Conservation (phyloP, 2,113 vertebrate genomes). For the Hyaena hyaena region DNA sequence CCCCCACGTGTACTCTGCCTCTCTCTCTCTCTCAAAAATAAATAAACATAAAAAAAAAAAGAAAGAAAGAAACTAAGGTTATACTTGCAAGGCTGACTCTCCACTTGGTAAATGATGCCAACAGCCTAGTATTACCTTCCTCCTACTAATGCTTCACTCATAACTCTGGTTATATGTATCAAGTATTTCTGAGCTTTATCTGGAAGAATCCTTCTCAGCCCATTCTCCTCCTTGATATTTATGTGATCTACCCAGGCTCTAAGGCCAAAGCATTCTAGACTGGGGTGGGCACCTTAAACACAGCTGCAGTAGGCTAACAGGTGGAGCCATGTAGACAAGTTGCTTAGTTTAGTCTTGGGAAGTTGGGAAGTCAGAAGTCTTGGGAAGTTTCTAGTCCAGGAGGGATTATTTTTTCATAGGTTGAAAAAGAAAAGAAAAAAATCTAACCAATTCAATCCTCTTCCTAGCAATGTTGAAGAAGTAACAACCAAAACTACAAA, state of each 20-base stretch:
- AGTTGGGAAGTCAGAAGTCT: not conserved
- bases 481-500: not conserved
- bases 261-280: not conserved
- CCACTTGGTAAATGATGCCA: not conserved
- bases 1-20: too few relatives aligned
- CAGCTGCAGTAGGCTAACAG: not conserved
- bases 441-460: not conserved
- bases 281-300: not conserved
- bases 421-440: constrained; percentile 10
- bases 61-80: not conserved
- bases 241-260: not conserved
- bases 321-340: not conserved
- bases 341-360: not conserved
- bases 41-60: too few relatives aligned
- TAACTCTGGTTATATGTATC: not conserved
- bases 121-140: not conserved
- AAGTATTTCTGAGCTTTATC: not conserved
- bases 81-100: not conserved
- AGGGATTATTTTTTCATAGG: not conserved
- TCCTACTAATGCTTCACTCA: not conserved
- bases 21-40: too few relatives aligned
- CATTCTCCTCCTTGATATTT: not conserved
- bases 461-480: not conserved
- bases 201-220: not conserved
- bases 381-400: not conserved